Conservation (phyloP, 2,888 invertebrate genomes). For the Ophion costatus region DNA sequence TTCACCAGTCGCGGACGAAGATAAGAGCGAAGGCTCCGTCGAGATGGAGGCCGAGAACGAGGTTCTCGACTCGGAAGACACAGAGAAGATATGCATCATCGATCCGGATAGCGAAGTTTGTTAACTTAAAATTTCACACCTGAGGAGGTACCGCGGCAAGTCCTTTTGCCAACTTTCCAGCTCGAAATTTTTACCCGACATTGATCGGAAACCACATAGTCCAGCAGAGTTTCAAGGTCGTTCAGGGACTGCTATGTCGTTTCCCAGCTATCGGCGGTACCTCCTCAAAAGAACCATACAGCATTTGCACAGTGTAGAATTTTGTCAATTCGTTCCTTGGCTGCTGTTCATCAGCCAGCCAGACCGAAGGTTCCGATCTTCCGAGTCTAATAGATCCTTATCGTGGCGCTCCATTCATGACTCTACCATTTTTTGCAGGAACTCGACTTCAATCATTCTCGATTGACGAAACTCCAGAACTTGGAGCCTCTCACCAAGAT, state of each 20-base stretch:
- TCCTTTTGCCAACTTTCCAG: background rate
- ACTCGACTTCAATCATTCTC: slow-evolving; percentile 95
- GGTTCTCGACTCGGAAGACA: slow-evolving; percentile 77
- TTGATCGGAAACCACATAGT: too few relatives aligned
- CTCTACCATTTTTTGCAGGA: slow-evolving; percentile 80
- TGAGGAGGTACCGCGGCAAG: background rate
- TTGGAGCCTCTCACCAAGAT: slow-evolving; percentile 91
- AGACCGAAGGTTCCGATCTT: background rate
- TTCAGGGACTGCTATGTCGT: background rate
- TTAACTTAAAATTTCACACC: slow-evolving; percentile 21
- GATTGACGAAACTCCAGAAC: slow-evolving; percentile 93
- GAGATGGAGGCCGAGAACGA: slow-evolving; percentile 75
- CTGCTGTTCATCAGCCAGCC: too few relatives aligned
- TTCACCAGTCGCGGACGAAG: slow-evolving; percentile 68
- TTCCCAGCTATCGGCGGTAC: too few relatives aligned
- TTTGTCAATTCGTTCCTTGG: too few relatives aligned
- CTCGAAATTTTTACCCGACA: background rate
- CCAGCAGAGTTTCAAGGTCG: background rate
- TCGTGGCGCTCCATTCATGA: too few relatives aligned
- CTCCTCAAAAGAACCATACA: too few relatives aligned
- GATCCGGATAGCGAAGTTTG: slow-evolving; percentile 86
- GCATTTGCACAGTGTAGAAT: too few relatives aligned
- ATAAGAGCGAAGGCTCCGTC: slow-evolving; percentile 73
- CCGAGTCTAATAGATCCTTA: background rate
- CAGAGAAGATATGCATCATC: slow-evolving; percentile 87